These are phyloP conservation scores for Cricetomys ansorgei DNA, from an alignment of 2,113 vertebrate genomes.

Conservation along the genomic window DNA sequence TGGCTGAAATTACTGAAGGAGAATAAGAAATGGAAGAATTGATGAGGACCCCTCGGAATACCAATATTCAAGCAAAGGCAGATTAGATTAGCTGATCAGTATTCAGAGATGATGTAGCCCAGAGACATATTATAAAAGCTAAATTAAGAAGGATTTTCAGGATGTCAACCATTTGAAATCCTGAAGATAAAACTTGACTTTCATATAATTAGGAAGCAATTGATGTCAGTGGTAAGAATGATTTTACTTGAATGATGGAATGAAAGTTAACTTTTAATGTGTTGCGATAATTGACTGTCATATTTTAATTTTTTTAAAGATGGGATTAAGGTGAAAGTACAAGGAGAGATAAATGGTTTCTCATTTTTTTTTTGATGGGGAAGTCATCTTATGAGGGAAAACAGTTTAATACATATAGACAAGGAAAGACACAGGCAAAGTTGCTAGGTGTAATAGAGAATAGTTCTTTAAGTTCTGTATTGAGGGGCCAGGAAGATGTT, in stretches of 20 bases:
- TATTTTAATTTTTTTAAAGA: neutral
- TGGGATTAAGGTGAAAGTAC: neutral
- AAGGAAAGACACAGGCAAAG: neutral
- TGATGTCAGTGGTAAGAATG: slow-evolving; percentile 20
- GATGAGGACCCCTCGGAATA: neutral
- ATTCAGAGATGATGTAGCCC: neutral
- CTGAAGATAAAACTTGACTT: slow-evolving; percentile 26
- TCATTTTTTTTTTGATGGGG: neutral
- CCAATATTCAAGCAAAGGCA: neutral
- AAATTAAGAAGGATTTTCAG: slow-evolving; percentile 24
- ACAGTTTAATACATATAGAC: neutral
- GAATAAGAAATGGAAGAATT: slow-evolving; percentile 18
- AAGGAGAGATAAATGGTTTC: neutral
- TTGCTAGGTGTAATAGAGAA: neutral
- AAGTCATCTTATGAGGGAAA: neutral
- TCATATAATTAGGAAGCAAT: slow-evolving; percentile 27
- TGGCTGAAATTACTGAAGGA: neutral
- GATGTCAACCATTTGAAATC: neutral
- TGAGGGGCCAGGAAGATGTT: neutral
- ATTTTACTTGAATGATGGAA: neutral
- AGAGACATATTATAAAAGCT: slow-evolving; percentile 3
- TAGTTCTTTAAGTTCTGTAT: neutral
- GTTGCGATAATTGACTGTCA: neutral
- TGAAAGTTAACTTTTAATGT: neutral
- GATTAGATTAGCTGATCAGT: neutral